Evolutionary conservation across 2,888 invertebrate species (phyloP).

Genomic region (Hipparchia semele): DNA sequence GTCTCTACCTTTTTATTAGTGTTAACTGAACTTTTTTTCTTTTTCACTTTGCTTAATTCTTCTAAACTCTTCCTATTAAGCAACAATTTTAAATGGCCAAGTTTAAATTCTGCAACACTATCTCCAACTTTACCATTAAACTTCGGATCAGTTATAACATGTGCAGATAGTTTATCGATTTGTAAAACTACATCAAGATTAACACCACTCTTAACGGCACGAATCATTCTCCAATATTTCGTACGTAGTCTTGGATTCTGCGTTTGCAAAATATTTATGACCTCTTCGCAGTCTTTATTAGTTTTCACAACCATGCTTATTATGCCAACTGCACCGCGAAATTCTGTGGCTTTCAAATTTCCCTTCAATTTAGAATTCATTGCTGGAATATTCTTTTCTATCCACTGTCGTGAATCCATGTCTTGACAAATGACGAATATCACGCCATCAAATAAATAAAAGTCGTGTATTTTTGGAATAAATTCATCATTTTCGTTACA

Average conservation of each 20-base stretch:
- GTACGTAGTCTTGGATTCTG: conserved; percentile 69
- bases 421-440: conserved; percentile 71
- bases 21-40: conserved; percentile 35
- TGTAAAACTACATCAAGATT: conserved; percentile 67
- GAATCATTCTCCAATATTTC: conserved; percentile 72
- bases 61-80: conserved; percentile 60
- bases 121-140: conserved; percentile 60
- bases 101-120: conserved; percentile 59
- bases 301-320: conserved; percentile 66
- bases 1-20: conserved; percentile 17
- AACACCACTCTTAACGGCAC: conserved; percentile 54
- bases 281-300: conserved; percentile 57
- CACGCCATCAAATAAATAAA: conserved; percentile 73
- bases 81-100: conserved; percentile 67
- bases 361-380: conserved; percentile 55
- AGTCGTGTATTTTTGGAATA: conserved; percentile 67
- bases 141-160: conserved; percentile 59
- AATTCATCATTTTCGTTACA: conserved; percentile 45
- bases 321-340: conserved; percentile 74
- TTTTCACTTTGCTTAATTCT: conserved; percentile 49
- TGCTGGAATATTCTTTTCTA: conserved; percentile 52
- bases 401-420: conserved; percentile 58
- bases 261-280: conserved; percentile 60
- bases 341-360: conserved; percentile 66
- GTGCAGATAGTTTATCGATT: conserved; percentile 73